A percentile compares a stretch with the other conserved stretches of the same genome.
These are phyloP conservation scores for Plutomurus gul DNA, from an alignment of 1,140 invertebrate genomes.

Conservation along the genomic window DNA sequence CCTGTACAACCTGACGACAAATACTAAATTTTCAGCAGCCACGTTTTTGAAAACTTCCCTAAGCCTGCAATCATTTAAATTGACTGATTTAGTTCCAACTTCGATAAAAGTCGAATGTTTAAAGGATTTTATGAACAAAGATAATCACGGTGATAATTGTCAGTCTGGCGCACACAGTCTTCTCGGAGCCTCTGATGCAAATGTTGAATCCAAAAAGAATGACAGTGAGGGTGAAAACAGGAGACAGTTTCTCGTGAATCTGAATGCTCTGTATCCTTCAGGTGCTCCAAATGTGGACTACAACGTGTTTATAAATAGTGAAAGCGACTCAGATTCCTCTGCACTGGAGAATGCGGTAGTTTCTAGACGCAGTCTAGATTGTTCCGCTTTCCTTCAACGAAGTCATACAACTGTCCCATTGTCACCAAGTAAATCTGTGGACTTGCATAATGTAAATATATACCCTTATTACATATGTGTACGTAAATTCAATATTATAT, in stretches of 20 bases:
- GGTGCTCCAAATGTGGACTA: neutral
- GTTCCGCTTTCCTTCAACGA: too few relatives aligned
- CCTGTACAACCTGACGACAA: neutral
- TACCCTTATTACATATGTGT: too few relatives aligned
- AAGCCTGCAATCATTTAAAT: neutral
- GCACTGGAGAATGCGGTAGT: neutral
- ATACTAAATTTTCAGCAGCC: neutral
- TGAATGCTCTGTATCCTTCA: neutral
- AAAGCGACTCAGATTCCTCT: neutral
- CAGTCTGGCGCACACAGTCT: neutral
- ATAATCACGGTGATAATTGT: neutral
- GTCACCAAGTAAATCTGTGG: too few relatives aligned
- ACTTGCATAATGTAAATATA: too few relatives aligned
- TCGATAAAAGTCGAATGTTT: neutral
- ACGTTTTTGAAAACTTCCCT: neutral
- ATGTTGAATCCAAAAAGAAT: neutral
- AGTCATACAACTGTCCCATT: too few relatives aligned
- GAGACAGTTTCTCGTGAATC: neutral
- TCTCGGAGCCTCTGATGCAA: neutral
- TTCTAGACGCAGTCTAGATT: neutral
- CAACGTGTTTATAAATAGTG: neutral
- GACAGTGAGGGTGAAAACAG: neutral
- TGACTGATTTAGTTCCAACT: too few relatives aligned
- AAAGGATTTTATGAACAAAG: neutral
- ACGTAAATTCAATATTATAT: too few relatives aligned